Conservation (phyloP, 2,797 vertebrate genomes). For the Morelia viridis region DNA sequence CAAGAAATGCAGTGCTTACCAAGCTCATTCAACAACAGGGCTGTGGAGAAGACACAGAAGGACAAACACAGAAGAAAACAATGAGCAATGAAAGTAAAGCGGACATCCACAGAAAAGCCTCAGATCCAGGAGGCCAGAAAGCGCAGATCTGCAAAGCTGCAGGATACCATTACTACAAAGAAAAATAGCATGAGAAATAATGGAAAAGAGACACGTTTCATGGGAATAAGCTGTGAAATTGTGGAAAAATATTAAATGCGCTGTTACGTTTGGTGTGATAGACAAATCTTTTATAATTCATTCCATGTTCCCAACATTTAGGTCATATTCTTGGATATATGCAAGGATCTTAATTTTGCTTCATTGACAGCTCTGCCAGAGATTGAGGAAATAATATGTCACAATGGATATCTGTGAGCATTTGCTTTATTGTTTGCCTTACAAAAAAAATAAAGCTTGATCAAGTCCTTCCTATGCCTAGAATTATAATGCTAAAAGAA, state of each 20-base stretch:
- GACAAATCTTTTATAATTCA: slow-evolving; percentile 52
- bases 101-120: slow-evolving; percentile 76
- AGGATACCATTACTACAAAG: slow-evolving; percentile 51
- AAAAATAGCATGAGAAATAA: slow-evolving; percentile 53
- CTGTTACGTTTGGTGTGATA: slow-evolving; percentile 18
- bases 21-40: slow-evolving; percentile 86
- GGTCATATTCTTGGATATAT: slow-evolving; percentile 39
- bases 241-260: slow-evolving; percentile 48
- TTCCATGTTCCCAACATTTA: slow-evolving; percentile 39
- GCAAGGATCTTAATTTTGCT: slow-evolving; percentile 45
- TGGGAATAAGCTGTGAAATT: slow-evolving; percentile 29
- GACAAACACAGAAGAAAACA: slow-evolving; percentile 83
- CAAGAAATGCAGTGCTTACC: slow-evolving; percentile 79
- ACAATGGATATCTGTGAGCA: slow-evolving; percentile 20
- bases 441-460: background rate
- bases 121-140: slow-evolving; percentile 61
- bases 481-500: background rate
- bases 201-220: slow-evolving; percentile 30
- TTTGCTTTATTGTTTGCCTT: slow-evolving; percentile 46
- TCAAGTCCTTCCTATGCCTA: background rate
- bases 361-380: slow-evolving; percentile 38
- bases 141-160: slow-evolving; percentile 66
- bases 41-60: slow-evolving; percentile 81
- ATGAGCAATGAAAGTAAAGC: slow-evolving; percentile 80
- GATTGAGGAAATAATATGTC: slow-evolving; percentile 47